These are phyloP conservation scores for Agrochola litura DNA, from an alignment of 2,888 invertebrate genomes.

Conservation along the genomic window DNA sequence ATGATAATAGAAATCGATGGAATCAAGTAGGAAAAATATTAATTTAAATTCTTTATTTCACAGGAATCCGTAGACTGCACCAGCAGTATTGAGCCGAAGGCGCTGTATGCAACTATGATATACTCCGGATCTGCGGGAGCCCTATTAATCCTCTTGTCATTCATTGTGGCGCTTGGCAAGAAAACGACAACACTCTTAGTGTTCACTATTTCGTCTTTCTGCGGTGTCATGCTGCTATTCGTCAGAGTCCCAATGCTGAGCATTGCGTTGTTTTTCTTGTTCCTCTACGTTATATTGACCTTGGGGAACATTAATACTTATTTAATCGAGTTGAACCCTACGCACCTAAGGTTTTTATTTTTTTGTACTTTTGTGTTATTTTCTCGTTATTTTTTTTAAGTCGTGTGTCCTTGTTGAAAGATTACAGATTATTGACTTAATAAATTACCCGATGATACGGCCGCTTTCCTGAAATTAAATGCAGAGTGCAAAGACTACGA, in stretches of 20 bases:
- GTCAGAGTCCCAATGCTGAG: conserved; percentile 78
- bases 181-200: conserved; percentile 76
- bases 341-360: conserved; percentile 78
- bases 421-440: background rate
- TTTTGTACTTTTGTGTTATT: background rate
- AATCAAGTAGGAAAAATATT: too few relatives aligned
- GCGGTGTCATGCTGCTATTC: conserved; percentile 77
- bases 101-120: conserved; percentile 82
- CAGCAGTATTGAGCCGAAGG: conserved; percentile 74
- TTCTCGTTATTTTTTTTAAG: background rate
- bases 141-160: conserved; percentile 76
- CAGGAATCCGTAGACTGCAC: conserved; percentile 77
- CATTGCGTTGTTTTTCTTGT: conserved; percentile 80
- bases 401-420: background rate
- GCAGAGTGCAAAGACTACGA: background rate
- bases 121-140: conserved; percentile 77
- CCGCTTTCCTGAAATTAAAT: background rate
- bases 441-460: background rate
- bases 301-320: conserved; percentile 83
- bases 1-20: too few relatives aligned
- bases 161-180: conserved; percentile 80
- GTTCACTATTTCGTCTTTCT: conserved; percentile 71
- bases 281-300: conserved; percentile 80
- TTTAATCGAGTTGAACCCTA: conserved; percentile 86
- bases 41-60: conserved; percentile 39